Percentiles rank a stretch among this genome's conserved stretches.
Conservation (phyloP, 2,888 invertebrate genomes). For the Plebejus argus region DNA sequence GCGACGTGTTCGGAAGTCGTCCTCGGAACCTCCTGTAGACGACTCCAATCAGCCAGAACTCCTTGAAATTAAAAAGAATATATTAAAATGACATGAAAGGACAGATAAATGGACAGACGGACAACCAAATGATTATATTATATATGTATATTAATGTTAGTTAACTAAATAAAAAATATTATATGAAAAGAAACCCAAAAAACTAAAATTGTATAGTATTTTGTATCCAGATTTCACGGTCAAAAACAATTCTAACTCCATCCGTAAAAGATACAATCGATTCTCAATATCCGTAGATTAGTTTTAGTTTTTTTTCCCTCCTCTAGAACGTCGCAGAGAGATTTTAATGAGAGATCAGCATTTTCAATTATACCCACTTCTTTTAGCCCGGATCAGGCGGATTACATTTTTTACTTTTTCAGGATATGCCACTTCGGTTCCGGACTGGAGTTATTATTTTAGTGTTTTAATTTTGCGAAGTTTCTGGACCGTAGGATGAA, state of each 20-base stretch:
- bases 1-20: too few relatives aligned
- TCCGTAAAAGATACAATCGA: not conserved
- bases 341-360: constrained; percentile 79
- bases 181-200: too few relatives aligned
- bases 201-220: too few relatives aligned
- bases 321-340: constrained; percentile 66
- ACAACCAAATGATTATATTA: too few relatives aligned
- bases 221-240: not conserved
- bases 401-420: constrained; percentile 6
- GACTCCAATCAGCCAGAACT: too few relatives aligned
- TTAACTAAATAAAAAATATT: too few relatives aligned
- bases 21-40: too few relatives aligned
- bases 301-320: constrained; percentile 26
- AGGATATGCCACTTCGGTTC: constrained; percentile 11
- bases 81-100: too few relatives aligned
- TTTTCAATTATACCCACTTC: constrained; percentile 76
- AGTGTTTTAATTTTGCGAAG: constrained; percentile 23
- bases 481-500: not conserved
- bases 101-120: too few relatives aligned
- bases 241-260: not conserved
- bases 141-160: too few relatives aligned
- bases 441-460: constrained; percentile 22
- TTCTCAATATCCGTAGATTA: constrained; percentile 12
- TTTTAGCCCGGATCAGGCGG: constrained; percentile 44
- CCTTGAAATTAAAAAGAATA: too few relatives aligned